phyloP scores from a whole-genome alignment of 2,797 vertebrate species.

The Smutsia temminckii region DNA sequence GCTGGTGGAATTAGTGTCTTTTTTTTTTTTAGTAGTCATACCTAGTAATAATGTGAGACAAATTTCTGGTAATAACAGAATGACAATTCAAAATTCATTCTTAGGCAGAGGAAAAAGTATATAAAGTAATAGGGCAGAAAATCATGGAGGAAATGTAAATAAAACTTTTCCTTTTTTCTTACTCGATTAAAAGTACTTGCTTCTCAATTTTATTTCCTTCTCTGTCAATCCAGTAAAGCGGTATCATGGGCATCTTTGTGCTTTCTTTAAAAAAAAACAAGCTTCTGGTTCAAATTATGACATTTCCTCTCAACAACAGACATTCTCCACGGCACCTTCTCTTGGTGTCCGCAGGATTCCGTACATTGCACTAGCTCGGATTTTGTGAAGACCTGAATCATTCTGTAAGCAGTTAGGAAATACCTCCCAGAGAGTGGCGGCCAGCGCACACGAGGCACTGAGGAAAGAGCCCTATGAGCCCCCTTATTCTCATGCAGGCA shows the following conservation, averaged over 20 bases:
- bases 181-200: not conserved
- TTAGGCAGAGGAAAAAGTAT: not conserved
- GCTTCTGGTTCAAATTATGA: not conserved
- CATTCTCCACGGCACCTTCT: not conserved
- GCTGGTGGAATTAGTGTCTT: not conserved
- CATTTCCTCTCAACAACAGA: not conserved
- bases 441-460: not conserved
- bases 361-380: not conserved
- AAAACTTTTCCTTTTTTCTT: not conserved
- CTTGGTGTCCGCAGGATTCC: not conserved
- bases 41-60: not conserved
- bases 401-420: not conserved
- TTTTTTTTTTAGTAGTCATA: not conserved
- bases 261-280: not conserved
- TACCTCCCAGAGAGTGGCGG: not conserved
- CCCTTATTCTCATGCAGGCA: not conserved
- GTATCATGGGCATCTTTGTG: not conserved
- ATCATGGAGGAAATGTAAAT: not conserved
- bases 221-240: not conserved
- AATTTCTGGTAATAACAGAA: not conserved
- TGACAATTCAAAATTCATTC: not conserved
- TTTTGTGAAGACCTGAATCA: not conserved
- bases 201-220: conserved; percentile 27
- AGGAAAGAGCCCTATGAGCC: not conserved
- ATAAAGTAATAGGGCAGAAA: not conserved